A percentile compares a stretch with the other conserved stretches of the same genome.
Evolutionary conservation across 1,140 invertebrate species (phyloP).

Genomic region (Drosophila bocqueti): DNA sequence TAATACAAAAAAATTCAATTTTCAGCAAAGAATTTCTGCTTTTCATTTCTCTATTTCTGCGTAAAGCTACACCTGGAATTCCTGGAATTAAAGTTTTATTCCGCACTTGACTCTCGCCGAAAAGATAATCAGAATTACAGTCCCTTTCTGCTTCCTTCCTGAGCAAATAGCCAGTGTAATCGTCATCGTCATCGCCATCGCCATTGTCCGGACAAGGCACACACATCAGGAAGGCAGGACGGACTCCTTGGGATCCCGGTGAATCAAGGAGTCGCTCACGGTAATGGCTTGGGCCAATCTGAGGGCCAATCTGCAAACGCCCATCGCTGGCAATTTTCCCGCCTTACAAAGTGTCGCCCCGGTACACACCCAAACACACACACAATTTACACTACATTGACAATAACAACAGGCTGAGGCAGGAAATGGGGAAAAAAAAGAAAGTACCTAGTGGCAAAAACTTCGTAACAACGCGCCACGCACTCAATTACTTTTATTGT

Average conservation of each 20-base stretch:
- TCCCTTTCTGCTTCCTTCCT: constrained; percentile 15
- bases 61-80: constrained; percentile 20
- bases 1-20: neutral
- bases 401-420: constrained; percentile 49
- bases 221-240: constrained; percentile 3
- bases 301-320: constrained; percentile 61
- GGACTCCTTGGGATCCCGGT: constrained; percentile 8
- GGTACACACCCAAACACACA: constrained; percentile 13
- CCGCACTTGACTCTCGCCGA: constrained; percentile 1
- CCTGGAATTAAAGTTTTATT: constrained; percentile 21
- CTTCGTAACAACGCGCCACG: constrained; percentile 56
- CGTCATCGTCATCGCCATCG: constrained; percentile 26
- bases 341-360: constrained; percentile 37
- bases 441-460: constrained; percentile 36
- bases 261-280: constrained; percentile 40
- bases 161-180: constrained; percentile 44
- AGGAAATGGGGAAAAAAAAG: constrained; percentile 1
- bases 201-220: constrained; percentile 40
- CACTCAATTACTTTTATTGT: constrained; percentile 83
- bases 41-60: neutral
- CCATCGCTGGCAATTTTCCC: constrained; percentile 60
- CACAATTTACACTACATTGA: constrained; percentile 82
- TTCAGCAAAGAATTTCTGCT: neutral
- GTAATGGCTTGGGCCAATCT: constrained; percentile 78
- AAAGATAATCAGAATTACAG: constrained; percentile 35